Evolutionary conservation across 2,797 vertebrate species (phyloP), one percentile per base, ranked within the genome.

Genomic region (Lycodopsis pacificus): DNA sequence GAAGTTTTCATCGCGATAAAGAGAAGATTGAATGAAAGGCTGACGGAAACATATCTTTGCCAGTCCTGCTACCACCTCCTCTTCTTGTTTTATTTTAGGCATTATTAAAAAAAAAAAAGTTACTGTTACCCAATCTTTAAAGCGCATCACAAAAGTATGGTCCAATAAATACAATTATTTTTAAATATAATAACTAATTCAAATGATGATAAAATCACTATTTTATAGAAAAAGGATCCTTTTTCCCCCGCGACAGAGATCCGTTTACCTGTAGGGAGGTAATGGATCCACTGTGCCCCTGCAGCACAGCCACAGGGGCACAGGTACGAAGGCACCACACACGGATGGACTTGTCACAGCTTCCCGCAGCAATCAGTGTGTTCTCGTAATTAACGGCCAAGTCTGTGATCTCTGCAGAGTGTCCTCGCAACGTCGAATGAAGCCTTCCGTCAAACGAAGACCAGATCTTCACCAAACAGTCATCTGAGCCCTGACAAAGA

Each of bases 401-500:
- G 91, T 99, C 98, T 3, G 98, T 98, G 85, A 99, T 99, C 93
- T 99, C 98, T 22, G 98, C 98, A 67, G 97, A 98, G 86, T 99
- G 98, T 63, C 98, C 98, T 81, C 98, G 93, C 82, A 99, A 90
- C 0, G 98, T 99, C 36, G 98, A 96, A 82, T 99, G 95, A 4
- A 99, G 95, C 38, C 97, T 95, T 80, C 98, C 98, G 17, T 99
- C 97, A 79, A 97, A 96, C 7, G 98, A 97, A 73, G 97, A 99
- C 98, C 98, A 99, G 73, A 99, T 99, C 92, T 99, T 99, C 80
- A 99, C 98, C 92, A 99, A 96, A 86, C 97, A 98, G 93, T 99
- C 98, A 85, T 99, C 98, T 25, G 98, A 99, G 81, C 98, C 98
- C 98, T 99, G 69, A 27, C 27, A 72, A 78, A 76, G 0, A 58